Conservation (phyloP, 2,888 invertebrate genomes). For the Leptarthrus brevirostris region DNA sequence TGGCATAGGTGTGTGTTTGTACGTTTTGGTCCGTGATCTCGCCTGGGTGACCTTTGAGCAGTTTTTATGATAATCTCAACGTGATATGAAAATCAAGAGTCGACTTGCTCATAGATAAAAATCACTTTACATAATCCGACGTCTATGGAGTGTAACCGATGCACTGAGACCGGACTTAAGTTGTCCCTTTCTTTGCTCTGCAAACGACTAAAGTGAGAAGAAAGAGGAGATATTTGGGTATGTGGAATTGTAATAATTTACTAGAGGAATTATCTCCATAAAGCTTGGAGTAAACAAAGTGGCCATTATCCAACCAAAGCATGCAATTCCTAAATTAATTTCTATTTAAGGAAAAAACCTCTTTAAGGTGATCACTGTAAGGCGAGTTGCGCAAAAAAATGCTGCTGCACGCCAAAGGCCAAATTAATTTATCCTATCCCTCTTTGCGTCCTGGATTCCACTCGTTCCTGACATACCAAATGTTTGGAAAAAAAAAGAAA, state of each 20-base stretch:
- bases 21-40: slow-evolving; percentile 1
- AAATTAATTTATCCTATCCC: slow-evolving; percentile 5
- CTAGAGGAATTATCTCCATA: not conserved
- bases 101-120: not conserved
- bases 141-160: not conserved
- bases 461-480: not conserved
- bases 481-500: not conserved
- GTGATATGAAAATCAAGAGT: slow-evolving; percentile 13
- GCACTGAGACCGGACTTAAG: not conserved
- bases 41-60: slow-evolving; percentile 3
- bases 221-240: not conserved
- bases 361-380: not conserved
- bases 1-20: not conserved
- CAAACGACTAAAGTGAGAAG: not conserved
- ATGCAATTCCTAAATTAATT: slow-evolving; percentile 39
- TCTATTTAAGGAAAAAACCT: slow-evolving; percentile 5
- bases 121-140: not conserved
- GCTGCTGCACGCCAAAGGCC: not conserved
- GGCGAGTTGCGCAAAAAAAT: not conserved
- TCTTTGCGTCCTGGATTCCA: not conserved
- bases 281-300: not conserved
- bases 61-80: slow-evolving; percentile 9
- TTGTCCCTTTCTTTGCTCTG: not conserved
- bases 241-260: not conserved
- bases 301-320: not conserved